These are phyloP conservation scores for Lasioglossum zephyrum DNA, from an alignment of 2,888 invertebrate species.

Conservation along the genomic window DNA sequence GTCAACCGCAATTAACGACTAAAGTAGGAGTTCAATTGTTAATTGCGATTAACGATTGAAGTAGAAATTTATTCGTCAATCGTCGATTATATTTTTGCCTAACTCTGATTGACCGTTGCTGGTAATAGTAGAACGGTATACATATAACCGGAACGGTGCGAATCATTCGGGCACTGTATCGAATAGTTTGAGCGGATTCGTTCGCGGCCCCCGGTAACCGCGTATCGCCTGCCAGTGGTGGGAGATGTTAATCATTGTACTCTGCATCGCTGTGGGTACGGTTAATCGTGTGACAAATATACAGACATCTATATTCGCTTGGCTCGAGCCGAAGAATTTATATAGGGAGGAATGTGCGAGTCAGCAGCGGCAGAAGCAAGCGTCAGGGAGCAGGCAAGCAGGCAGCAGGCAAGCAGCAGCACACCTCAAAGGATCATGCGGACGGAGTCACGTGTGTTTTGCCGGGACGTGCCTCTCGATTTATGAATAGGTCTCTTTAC, in stretches of 20 bases:
- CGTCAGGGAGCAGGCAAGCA: slow-evolving; percentile 36
- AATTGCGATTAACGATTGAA: no score
- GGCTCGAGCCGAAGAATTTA: slow-evolving; percentile 61
- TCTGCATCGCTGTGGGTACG: slow-evolving; percentile 29
- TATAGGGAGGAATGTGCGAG: slow-evolving; percentile 57
- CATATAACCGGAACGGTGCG: neutral
- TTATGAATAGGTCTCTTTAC: slow-evolving; percentile 61
- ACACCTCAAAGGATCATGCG: slow-evolving; percentile 58
- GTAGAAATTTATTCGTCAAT: no score
- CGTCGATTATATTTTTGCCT: no score
- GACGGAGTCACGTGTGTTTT: slow-evolving; percentile 55
- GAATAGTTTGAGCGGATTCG: neutral
- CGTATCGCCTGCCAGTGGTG: slow-evolving; percentile 20
- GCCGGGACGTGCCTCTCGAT: slow-evolving; percentile 45
- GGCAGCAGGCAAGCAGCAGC: slow-evolving; percentile 1
- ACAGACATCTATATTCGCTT: slow-evolving; percentile 58
- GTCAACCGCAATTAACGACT: no score
- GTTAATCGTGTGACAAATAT: slow-evolving; percentile 64
- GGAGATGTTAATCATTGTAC: slow-evolving; percentile 53
- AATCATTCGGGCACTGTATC: slow-evolving; percentile 11
- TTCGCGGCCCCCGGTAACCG: neutral
- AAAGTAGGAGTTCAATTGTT: no score
- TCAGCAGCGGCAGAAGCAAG: slow-evolving; percentile 32
- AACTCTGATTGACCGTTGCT: no score
- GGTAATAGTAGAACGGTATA: neutral